Percentiles rank a stretch among this genome's conserved stretches.
Conservation (phyloP, 2,888 invertebrate genomes). For the Cephonodes hylas region DNA sequence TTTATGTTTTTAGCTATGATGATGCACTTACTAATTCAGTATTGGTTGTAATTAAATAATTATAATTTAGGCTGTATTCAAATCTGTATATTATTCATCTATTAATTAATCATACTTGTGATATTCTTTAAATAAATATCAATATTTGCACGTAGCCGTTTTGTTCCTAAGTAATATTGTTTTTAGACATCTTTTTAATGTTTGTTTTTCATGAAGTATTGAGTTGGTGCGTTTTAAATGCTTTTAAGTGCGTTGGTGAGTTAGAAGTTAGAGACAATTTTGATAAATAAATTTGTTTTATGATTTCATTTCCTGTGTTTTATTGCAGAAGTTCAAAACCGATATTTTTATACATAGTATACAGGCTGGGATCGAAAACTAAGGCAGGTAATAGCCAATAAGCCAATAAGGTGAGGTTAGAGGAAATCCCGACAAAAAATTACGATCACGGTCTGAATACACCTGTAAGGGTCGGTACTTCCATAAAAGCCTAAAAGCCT, state of each 20-base stretch:
- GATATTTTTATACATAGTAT: too few relatives aligned
- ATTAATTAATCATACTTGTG: conserved; percentile 30
- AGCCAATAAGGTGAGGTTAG: too few relatives aligned
- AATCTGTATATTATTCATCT: not conserved
- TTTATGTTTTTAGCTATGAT: conserved; percentile 13
- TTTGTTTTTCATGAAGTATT: conserved; percentile 22
- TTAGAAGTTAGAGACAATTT: conserved; percentile 50
- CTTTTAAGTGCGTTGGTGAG: conserved; percentile 41
- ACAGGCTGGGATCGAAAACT: too few relatives aligned
- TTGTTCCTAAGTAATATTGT: conserved; percentile 45
- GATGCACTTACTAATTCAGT: not conserved
- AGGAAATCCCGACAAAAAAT: too few relatives aligned
- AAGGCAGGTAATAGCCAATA: too few relatives aligned
- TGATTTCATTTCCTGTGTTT: conserved; percentile 35
- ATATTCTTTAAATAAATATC: conserved; percentile 46
- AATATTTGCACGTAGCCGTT: conserved; percentile 31
- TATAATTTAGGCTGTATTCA: not conserved
- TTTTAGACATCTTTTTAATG: conserved; percentile 31
- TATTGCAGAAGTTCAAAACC: conserved; percentile 21
- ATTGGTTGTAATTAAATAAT: not conserved
- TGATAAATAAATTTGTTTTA: conserved; percentile 60
- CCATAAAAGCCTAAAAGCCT: too few relatives aligned
- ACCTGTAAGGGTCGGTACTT: too few relatives aligned
- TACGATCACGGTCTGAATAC: too few relatives aligned
- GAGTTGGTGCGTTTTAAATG: conserved; percentile 19